phyloP scores from a whole-genome alignment of 2,113 vertebrate species.

The Apeltes quadracus region DNA sequence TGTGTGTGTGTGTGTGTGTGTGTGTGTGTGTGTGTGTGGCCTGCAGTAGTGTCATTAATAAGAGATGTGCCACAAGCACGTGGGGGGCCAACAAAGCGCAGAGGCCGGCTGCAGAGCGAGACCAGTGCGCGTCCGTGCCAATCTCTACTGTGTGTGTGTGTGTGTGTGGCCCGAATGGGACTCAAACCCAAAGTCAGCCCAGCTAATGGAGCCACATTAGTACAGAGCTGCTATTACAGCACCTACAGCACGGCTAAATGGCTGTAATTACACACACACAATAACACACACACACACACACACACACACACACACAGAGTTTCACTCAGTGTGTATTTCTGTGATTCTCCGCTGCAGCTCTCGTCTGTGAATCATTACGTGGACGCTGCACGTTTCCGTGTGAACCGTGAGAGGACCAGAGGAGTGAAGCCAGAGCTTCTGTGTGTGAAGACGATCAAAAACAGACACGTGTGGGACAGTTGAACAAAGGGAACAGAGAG shows the following conservation, averaged over 20 bases:
- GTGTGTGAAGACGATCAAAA: neutral
- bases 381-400: conserved; percentile 11
- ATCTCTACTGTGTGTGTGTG: neutral
- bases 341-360: neutral
- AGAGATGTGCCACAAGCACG: conserved; percentile 62
- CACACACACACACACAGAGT: conserved; percentile 28
- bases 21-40: neutral
- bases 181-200: conserved; percentile 67
- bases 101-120: conserved; percentile 55
- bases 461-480: neutral
- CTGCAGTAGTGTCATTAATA: conserved; percentile 65
- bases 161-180: conserved; percentile 60
- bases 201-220: conserved; percentile 74
- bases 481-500: neutral
- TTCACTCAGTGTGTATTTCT: neutral
- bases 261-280: conserved; percentile 59
- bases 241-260: conserved; percentile 71
- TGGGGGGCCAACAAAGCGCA: conserved; percentile 66
- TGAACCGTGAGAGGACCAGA: conserved; percentile 9
- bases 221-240: conserved; percentile 71
- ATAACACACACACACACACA: conserved; percentile 25
- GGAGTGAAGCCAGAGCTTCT: neutral
- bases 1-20: too few species aligned
- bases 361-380: conserved; percentile 16
- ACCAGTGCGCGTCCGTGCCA: neutral